These are phyloP conservation scores for Nannoperca australis DNA, from an alignment of 2,797 vertebrate genomes.

Conservation along the genomic window DNA sequence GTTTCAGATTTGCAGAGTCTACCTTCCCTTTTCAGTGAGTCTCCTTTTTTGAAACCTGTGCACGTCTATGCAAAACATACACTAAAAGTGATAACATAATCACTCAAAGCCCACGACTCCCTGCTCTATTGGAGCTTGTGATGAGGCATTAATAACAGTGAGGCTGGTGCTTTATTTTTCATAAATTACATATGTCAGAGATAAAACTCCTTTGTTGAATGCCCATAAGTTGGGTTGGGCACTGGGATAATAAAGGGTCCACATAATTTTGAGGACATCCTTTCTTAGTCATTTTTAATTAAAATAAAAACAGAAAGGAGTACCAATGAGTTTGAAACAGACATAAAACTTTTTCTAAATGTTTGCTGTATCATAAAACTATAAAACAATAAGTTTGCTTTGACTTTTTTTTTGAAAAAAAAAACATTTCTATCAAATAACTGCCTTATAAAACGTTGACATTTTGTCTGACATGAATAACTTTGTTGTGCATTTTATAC, in stretches of 20 bases:
- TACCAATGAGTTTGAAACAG: background rate
- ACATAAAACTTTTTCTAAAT: background rate
- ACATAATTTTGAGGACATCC: conserved; percentile 28
- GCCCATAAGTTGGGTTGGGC: conserved; percentile 49
- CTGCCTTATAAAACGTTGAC: background rate
- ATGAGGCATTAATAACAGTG: conserved; percentile 86
- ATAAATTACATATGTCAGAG: conserved; percentile 86
- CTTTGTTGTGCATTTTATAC: background rate
- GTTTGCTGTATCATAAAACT: background rate
- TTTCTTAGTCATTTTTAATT: conserved; percentile 10
- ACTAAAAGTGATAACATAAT: conserved; percentile 87
- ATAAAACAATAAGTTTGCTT: background rate
- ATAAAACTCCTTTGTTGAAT: conserved; percentile 80
- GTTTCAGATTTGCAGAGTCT: conserved; percentile 48
- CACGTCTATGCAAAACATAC: conserved; percentile 85
- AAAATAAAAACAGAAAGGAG: background rate
- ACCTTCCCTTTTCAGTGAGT: conserved; percentile 18
- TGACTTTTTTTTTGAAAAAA: background rate
- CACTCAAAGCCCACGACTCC: conserved; percentile 84
- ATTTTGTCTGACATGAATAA: background rate
- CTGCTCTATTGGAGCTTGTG: conserved; percentile 88
- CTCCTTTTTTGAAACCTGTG: conserved; percentile 64
- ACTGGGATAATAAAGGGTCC: conserved; percentile 43
- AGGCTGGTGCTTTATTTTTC: conserved; percentile 83
- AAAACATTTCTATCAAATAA: background rate